phyloP scores from a whole-genome alignment of 2,888 invertebrate genomes.

The Dichetophora obliterata region DNA sequence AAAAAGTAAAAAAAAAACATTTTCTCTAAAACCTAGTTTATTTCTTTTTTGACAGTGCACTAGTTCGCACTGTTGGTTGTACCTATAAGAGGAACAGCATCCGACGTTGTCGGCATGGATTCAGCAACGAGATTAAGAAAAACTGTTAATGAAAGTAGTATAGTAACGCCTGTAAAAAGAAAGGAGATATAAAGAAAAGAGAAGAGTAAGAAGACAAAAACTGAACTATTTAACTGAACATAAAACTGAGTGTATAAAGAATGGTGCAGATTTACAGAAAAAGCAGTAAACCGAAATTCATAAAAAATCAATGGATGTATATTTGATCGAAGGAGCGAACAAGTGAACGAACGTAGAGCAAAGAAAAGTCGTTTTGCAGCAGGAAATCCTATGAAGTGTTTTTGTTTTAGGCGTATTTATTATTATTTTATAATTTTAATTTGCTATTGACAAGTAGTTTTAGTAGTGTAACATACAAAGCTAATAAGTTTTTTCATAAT shows the following conservation, averaged over 20 bases:
- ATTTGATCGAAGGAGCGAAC: neutral
- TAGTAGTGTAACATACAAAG: conserved; percentile 36
- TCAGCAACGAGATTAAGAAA: conserved; percentile 98
- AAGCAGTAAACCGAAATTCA: neutral
- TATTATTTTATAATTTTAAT: conserved; percentile 36
- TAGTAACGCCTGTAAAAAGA: conserved; percentile 89
- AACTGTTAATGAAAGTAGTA: conserved; percentile 96
- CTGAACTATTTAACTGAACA: neutral
- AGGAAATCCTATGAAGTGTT: conserved; percentile 8
- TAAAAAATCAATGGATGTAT: neutral
- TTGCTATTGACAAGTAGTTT: conserved; percentile 25
- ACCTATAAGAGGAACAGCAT: conserved; percentile 88
- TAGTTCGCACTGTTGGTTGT: conserved; percentile 58
- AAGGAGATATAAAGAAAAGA: conserved; percentile 38
- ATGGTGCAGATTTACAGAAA: neutral
- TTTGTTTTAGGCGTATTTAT: conserved; percentile 47
- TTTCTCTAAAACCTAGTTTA: conserved; percentile 18
- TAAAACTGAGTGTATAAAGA: neutral
- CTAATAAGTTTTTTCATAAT: conserved; percentile 26
- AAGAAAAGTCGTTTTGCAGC: conserved; percentile 4
- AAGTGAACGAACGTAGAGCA: neutral
- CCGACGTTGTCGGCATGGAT: conserved; percentile 92
- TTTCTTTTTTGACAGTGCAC: conserved; percentile 27
- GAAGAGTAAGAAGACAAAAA: conserved; percentile 8
- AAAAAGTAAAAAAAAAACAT: conserved; percentile 22